These are phyloP conservation scores for Apodemia duryi DNA, from an alignment of 2,888 invertebrate species.

Conservation along the genomic window DNA sequence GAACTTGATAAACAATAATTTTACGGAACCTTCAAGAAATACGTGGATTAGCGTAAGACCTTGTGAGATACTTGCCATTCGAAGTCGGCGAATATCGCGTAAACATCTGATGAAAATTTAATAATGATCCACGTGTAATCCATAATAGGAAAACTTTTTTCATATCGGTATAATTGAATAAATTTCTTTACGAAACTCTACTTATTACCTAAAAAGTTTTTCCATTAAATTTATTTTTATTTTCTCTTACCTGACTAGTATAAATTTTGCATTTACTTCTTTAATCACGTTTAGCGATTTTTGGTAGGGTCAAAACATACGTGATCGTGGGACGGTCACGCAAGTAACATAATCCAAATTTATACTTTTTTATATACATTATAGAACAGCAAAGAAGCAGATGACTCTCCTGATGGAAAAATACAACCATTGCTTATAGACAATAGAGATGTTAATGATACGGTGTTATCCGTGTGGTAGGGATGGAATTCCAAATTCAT, in stretches of 20 bases:
- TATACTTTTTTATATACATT: no score
- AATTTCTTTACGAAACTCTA: slow-evolving; percentile 23
- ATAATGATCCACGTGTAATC: slow-evolving; percentile 45
- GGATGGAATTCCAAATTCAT: no score
- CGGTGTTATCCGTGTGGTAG: no score
- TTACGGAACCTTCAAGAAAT: slow-evolving; percentile 36
- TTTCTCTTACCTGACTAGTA: not conserved
- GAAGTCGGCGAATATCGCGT: slow-evolving; percentile 28
- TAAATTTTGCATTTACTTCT: not conserved
- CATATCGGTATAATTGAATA: slow-evolving; percentile 22
- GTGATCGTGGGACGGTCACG: no score
- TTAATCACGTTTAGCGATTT: no score
- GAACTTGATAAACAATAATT: slow-evolving; percentile 39
- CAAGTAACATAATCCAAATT: no score
- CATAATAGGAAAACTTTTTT: slow-evolving; percentile 49
- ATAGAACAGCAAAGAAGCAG: no score
- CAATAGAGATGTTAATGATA: no score
- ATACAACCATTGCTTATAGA: no score
- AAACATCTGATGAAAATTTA: slow-evolving; percentile 45
- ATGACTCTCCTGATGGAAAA: no score
- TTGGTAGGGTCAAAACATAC: no score
- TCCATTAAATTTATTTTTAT: slow-evolving; percentile 11
- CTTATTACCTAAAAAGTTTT: slow-evolving; percentile 19
- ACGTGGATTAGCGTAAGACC: slow-evolving; percentile 48
- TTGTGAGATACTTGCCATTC: slow-evolving; percentile 35